phyloP scores from a whole-genome alignment of 2,888 invertebrate genomes.

The Hartigia nigra region DNA sequence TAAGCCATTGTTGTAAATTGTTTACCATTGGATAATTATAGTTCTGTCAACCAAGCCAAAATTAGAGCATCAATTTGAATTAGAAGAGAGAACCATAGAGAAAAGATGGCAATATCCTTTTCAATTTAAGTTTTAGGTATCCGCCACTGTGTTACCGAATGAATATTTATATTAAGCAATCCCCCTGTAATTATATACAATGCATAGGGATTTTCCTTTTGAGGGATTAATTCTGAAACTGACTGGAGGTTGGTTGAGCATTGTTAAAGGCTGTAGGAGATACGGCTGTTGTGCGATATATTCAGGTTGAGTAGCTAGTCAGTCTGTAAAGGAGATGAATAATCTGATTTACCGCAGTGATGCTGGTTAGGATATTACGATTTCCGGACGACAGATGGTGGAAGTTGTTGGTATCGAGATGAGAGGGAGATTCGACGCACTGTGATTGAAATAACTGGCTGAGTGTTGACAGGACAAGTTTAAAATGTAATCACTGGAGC shows the following conservation, averaged over 20 bases:
- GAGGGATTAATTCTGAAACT: neutral
- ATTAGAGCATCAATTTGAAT: neutral
- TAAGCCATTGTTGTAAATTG: neutral
- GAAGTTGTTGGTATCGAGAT: neutral
- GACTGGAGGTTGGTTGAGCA: neutral
- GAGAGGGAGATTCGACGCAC: neutral
- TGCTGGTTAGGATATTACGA: neutral
- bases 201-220: neutral
- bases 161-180: neutral
- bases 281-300: neutral
- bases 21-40: neutral
- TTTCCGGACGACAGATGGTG: neutral
- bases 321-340: neutral
- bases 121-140: neutral
- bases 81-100: neutral
- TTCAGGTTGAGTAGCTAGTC: neutral
- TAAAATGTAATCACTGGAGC: neutral
- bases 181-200: neutral
- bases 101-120: neutral
- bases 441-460: neutral
- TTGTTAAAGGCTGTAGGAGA: neutral
- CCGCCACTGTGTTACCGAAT: neutral
- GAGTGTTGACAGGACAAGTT: neutral
- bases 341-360: neutral
- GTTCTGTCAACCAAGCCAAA: neutral